Evolutionary conservation across 1,140 invertebrate genomes (phyloP).

Genomic region (Magallana gigas): DNA sequence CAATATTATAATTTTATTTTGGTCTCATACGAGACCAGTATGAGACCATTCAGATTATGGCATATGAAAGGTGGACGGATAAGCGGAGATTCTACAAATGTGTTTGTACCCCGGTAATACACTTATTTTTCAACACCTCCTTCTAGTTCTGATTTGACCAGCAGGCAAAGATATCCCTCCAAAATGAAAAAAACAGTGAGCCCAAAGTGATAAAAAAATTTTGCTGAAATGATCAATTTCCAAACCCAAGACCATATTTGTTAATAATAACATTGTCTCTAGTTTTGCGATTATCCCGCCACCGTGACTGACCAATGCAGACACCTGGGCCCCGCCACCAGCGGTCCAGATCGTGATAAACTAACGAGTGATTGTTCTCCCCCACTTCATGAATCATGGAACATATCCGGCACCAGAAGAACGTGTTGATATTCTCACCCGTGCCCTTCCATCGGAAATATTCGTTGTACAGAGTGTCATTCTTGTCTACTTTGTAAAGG

Average conservation of each 20-base stretch:
- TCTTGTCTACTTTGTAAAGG: conserved; percentile 83
- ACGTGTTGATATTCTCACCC: conserved; percentile 73
- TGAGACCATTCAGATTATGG: background rate
- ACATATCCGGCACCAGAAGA: conserved; percentile 97
- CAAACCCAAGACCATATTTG: conserved; percentile 9
- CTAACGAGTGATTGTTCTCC: conserved; percentile 23
- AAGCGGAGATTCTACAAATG: background rate
- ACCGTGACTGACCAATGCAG: conserved; percentile 67
- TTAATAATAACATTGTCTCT: conserved; percentile 48
- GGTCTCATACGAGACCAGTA: background rate
- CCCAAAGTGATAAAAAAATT: too few relatives aligned
- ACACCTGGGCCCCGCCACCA: conserved; percentile 65
- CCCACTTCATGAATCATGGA: conserved; percentile 79
- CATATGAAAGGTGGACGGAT: conserved; percentile 16
- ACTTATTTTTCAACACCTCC: background rate
- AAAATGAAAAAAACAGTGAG: too few relatives aligned
- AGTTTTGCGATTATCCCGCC: conserved; percentile 52
- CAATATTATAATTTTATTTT: background rate
- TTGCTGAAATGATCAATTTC: too few relatives aligned
- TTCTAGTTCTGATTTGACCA: too few relatives aligned
- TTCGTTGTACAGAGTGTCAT: conserved; percentile 77
- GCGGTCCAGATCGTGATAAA: conserved; percentile 51
- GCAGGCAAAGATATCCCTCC: too few relatives aligned
- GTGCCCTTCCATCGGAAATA: conserved; percentile 79
- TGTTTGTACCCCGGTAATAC: background rate